Conservation (phyloP, 2,797 vertebrate genomes). For the Lutjanus argentimaculatus region DNA sequence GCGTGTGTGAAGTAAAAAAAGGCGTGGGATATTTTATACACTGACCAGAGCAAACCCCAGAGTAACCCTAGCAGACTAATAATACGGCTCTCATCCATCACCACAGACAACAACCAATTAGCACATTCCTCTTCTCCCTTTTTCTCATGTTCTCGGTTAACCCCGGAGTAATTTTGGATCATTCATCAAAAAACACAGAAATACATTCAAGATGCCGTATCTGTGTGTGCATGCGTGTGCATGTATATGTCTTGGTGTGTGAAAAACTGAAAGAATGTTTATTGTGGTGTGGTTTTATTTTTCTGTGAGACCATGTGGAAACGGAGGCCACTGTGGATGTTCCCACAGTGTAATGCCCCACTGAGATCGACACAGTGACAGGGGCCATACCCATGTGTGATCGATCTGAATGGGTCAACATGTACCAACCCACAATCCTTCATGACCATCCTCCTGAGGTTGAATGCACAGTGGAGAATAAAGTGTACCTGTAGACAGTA, state of each 20-base stretch:
- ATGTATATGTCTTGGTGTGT: neutral
- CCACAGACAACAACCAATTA: conserved; percentile 85
- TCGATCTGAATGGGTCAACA: conserved; percentile 6
- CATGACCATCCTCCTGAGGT: no score
- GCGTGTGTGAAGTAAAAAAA: conserved; percentile 4
- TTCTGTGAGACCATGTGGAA: conserved; percentile 14
- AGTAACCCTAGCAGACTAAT: conserved; percentile 74
- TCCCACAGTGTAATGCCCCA: neutral
- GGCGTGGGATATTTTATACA: conserved; percentile 50
- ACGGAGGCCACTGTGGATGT: neutral
- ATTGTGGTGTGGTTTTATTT: conserved; percentile 43
- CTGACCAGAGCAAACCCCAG: conserved; percentile 69
- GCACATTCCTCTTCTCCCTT: conserved; percentile 76
- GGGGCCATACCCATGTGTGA: neutral
- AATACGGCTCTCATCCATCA: conserved; percentile 84
- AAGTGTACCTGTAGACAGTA: neutral
- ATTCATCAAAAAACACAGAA: conserved; percentile 68
- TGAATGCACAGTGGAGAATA: neutral
- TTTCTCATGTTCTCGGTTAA: conserved; percentile 78
- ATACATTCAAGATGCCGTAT: conserved; percentile 37
- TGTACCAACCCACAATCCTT: neutral
- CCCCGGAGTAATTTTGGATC: conserved; percentile 59
- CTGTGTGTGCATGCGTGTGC: conserved; percentile 2
- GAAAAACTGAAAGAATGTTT: conserved; percentile 49
- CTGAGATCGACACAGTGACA: neutral